These are phyloP conservation scores for Staurois parvus DNA, from an alignment of 2,797 vertebrate species.

Conservation along the genomic window DNA sequence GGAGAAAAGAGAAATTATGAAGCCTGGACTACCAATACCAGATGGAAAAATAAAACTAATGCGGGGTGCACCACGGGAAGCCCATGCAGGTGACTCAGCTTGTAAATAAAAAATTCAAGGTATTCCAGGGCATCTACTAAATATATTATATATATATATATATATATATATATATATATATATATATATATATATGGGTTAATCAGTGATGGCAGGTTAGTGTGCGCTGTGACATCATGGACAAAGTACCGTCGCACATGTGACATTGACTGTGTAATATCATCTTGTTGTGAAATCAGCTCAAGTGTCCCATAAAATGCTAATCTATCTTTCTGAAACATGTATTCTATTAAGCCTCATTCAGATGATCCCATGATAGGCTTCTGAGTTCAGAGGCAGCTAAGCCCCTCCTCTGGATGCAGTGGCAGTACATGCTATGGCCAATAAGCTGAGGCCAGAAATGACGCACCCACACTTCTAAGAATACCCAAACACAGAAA, in stretches of 20 bases:
- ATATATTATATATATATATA: too few species aligned
- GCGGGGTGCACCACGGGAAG: neutral
- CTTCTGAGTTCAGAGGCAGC: too few species aligned
- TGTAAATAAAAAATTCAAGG: slow-evolving; percentile 45
- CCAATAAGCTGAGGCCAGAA: too few species aligned
- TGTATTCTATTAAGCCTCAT: too few species aligned
- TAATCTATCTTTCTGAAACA: neutral
- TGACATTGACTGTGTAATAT: neutral
- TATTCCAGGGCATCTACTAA: neutral
- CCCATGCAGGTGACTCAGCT: slow-evolving; percentile 24
- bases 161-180: too few species aligned
- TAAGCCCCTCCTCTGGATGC: too few species aligned
- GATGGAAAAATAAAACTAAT: neutral
- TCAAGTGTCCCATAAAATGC: neutral
- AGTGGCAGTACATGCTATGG: too few species aligned
- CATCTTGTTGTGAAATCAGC: neutral
- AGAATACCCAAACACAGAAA: too few species aligned
- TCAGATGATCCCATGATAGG: too few species aligned
- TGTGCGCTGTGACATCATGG: neutral
- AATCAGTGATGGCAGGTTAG: neutral
- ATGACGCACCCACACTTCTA: too few species aligned
- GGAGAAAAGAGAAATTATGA: slow-evolving; percentile 71
- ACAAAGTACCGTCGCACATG: neutral
- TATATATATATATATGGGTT: too few species aligned
- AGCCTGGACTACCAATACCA: slow-evolving; percentile 46